These are phyloP conservation scores for Dolichotis patagonum DNA, from an alignment of 2,113 vertebrate species.

Conservation along the genomic window DNA sequence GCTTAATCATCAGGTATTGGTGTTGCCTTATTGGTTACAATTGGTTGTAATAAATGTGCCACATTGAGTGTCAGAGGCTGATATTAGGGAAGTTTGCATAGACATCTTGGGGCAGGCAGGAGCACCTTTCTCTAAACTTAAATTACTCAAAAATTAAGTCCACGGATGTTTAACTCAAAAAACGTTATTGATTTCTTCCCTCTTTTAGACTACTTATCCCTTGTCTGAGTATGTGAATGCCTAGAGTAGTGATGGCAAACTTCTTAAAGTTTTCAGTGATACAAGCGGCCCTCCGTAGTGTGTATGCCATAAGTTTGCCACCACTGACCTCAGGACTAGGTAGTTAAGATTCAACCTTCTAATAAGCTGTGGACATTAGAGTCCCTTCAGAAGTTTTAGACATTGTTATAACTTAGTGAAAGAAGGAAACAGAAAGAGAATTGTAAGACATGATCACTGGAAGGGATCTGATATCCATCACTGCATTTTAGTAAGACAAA, in stretches of 20 bases:
- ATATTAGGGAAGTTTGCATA: background rate
- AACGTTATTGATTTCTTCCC: background rate
- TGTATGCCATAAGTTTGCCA: background rate
- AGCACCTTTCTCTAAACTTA: background rate
- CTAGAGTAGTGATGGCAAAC: background rate
- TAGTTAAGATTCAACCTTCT: background rate
- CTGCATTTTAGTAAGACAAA: background rate
- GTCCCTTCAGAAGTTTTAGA: background rate
- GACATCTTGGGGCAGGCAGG: background rate
- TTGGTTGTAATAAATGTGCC: background rate
- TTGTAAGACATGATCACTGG: background rate
- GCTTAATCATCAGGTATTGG: background rate
- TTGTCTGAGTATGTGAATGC: background rate
- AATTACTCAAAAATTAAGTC: background rate
- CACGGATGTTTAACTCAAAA: background rate
- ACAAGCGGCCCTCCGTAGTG: background rate
- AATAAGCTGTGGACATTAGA: background rate
- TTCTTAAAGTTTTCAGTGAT: background rate
- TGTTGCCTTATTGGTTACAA: background rate
- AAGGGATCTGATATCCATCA: background rate
- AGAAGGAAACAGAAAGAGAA: background rate
- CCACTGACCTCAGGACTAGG: background rate
- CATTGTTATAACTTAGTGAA: background rate
- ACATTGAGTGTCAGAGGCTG: background rate
- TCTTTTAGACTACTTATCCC: background rate